Base-by-base conservation (phyloP, 2,797 vertebrate species). In the Anguilla obscura region DNA sequence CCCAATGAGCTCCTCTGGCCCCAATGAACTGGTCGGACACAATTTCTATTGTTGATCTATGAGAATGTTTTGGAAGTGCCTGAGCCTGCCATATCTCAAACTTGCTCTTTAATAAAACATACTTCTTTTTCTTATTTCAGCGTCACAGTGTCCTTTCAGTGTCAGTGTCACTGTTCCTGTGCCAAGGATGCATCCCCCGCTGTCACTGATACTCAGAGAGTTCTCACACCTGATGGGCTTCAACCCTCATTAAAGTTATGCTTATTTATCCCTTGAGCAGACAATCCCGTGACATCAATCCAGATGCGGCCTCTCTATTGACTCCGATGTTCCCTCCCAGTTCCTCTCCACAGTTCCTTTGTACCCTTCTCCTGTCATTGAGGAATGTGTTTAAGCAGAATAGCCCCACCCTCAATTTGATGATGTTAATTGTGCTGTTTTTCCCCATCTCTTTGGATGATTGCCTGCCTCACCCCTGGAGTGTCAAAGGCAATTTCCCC, bases 1-100 rank as follows among this genome's bases (percentile, higher is more conserved):
- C 91, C 90, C 91, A 93, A 94, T 88, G 84, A 82, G 86, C 66
- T 87, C 88, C 89, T 88, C 90, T 84, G 85, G 88, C 90, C 89
- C 88, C 82, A 40, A 88, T 52, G 87, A 91, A 90, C 86, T 88
- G 48, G 82, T 86, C 84, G 85, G 71, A 56, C 84, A 88, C 50
- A 71, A 52, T 89, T 90, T 86, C 84, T 74, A 86, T 86, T 88
- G 88, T 89, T 63, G 82, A 82, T 36, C 48, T 86, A 84, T 69
- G 90, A 85, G 90, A 63, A 48, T 87, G 74, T 80, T 84, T 60
- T 24, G 76, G 83, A 88, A 60, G 21, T 14, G 52, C 36, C 69
- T 21, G 40, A 79, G 10, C 3, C 33, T 40, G 12, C 3, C 30
- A 79, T 40, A 16, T 40, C 33, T 79, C 33, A 79, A 45, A 79